Base-by-base conservation (phyloP, 2,797 vertebrate genomes). In the Hemibagrus guttatus region DNA sequence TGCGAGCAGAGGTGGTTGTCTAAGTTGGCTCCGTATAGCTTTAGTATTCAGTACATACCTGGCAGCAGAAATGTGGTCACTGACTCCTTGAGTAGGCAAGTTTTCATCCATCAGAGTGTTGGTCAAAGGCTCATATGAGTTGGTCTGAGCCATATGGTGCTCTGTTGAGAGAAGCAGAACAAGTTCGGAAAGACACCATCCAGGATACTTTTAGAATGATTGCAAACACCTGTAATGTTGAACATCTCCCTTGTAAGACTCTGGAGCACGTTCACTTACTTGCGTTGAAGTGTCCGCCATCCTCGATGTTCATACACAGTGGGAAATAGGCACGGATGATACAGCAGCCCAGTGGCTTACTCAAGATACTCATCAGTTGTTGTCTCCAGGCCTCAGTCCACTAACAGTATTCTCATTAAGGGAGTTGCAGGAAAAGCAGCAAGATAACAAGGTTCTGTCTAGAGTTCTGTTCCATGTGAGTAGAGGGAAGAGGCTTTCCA, bases 161-260 rank as follows among this genome's bases (percentile, higher is more conserved):
- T 6, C 59, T 90, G 0, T 54, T 88, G 9, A 84, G 82, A 3
- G 85, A 89, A n/a, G 64, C 83, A 0, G 23, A 39, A n/a, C 42
- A 71, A 0, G 1, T 86, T 21, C 31, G 66, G 0, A 6, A 19
- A 31, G 28, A 56, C 8, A 23, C 59, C 31, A 81, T 89, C 11
- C 87, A 89, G n/a, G 79, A 89, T 46, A 64, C 74, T 61, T 90
- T 89, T 26, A 58, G 42, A 12, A 39, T 35, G 31, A 76, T 78
- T 79, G 63, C 14, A 35, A 64, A 19, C 3, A 12, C 2, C 8
- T 66, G 28, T 1, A 13, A 17, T 17, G 21, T n/a, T 49, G 21
- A 52, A n/a, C 42, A 46, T 14, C 5, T 16, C 0, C 35, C 21
- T 0, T 46, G 26, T 61, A 26, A 21, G 28, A 0, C 63, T 66